Percentiles rank a stretch among this genome's conserved stretches.
Conservation (phyloP, 2,113 vertebrate genomes). For the Colistium nudipinnis region DNA sequence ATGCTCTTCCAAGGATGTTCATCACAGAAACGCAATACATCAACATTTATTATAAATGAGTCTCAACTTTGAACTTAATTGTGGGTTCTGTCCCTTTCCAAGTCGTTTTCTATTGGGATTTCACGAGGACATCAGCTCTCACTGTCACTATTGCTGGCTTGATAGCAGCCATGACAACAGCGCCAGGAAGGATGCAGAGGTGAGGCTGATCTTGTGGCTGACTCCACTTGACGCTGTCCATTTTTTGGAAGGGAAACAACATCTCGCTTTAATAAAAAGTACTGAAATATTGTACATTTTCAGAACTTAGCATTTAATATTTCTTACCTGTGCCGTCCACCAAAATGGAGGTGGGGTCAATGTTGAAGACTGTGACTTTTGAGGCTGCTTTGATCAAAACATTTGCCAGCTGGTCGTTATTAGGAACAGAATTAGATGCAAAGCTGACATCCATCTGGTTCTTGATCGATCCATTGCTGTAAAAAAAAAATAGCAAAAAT, state of each 20-base stretch:
- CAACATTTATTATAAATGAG: background rate
- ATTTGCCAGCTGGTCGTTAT: background rate
- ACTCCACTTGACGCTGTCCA: slow-evolving; percentile 20
- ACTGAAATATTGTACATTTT: background rate
- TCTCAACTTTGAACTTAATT: background rate
- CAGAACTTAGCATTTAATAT: background rate
- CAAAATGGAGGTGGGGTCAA: slow-evolving; percentile 38
- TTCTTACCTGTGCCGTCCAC: slow-evolving; percentile 47
- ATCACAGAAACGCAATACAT: background rate
- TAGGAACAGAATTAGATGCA: slow-evolving; percentile 20
- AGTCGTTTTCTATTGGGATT: background rate
- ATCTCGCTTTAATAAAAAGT: background rate
- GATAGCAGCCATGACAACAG: slow-evolving; percentile 43
- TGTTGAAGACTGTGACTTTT: slow-evolving; percentile 37
- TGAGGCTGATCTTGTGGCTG: slow-evolving; percentile 40
- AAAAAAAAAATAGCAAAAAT: background rate
- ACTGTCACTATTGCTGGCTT: slow-evolving; percentile 10
- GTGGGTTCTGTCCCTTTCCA: background rate
- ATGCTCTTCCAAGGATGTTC: background rate
- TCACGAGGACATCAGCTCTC: background rate
- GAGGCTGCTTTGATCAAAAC: slow-evolving; percentile 31
- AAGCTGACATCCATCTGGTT: background rate
- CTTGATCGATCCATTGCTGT: slow-evolving; percentile 52
- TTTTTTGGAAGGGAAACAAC: background rate
- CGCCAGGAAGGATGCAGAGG: slow-evolving; percentile 39